Evolutionary conservation across 2,113 vertebrate genomes (phyloP).

Genomic region (Leptocoma aspasia): DNA sequence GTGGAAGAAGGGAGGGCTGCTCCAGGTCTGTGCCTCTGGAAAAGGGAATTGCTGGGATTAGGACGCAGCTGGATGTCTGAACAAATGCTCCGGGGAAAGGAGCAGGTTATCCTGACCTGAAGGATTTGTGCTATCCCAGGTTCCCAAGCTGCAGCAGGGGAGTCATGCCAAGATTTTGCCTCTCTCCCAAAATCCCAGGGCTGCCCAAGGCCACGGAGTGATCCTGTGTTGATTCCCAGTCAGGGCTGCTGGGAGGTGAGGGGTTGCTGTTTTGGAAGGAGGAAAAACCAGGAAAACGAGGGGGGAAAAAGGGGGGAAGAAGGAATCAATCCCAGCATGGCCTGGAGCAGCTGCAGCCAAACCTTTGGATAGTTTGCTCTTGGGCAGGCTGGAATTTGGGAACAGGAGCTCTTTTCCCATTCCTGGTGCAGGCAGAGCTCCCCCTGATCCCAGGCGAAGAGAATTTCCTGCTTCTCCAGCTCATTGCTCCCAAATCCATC

Average conservation of each 20-base stretch:
- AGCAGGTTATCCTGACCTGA: background rate
- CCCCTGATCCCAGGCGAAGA: background rate
- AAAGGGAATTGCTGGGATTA: background rate
- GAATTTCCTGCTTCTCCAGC: background rate
- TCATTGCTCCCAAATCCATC: background rate
- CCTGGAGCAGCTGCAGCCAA: background rate
- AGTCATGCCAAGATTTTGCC: background rate
- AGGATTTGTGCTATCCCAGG: background rate
- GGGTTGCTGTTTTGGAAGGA: background rate
- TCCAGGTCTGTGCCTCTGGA: background rate
- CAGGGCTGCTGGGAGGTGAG: background rate
- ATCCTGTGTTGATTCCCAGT: background rate
- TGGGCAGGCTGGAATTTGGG: background rate
- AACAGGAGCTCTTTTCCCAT: background rate
- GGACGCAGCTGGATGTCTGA: background rate
- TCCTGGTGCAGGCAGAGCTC: background rate
- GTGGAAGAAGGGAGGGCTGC: background rate
- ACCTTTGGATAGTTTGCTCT: background rate
- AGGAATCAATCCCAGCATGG: background rate
- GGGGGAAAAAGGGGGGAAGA: accelerated
- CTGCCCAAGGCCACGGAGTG: accelerated
- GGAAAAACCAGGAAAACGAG: accelerated
- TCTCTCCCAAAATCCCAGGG: background rate
- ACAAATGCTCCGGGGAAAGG: background rate
- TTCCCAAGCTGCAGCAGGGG: background rate